Base-by-base conservation (phyloP, 2,113 vertebrate species). In the Ammodytes dubius region DNA sequence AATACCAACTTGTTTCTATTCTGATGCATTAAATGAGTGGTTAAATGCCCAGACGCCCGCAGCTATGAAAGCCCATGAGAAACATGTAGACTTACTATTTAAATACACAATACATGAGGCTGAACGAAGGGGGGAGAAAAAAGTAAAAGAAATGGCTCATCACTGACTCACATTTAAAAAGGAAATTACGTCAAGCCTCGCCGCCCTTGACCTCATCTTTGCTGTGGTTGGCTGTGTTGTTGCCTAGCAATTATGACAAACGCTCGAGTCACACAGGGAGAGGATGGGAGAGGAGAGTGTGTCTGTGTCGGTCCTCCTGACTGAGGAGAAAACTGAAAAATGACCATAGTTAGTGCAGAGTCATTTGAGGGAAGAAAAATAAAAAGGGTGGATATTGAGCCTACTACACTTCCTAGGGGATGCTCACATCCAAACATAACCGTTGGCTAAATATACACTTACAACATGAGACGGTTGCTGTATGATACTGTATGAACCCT, bases 241-340 rank as follows among this genome's bases (percentile, higher is more conserved):
- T 92, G 89, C 93, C 80, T 92, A 92, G 93, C 82, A 68, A 91
- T 88, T 47, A 70, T 95, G 92, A 93, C 91, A 77, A 84, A 89
- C 27, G 74, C n/a, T 72, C 90, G 91, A 95, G 89, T 93, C 93
- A 94, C 54, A 19, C 42, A 63, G 58, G 17, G n/a, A 74, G 64
- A 79, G 65, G n/a, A 42, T 5, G 52, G 39, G 75, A 76, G 77
- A 87, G 63, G 59, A 14, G 73, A 87, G 68, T 19, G 49, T 15
- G 43, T 76, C 43, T 64, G 73, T 72, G 5, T 57, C 42, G 39
- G 63, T 61, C 52, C 71, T 61, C 75, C 9, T 37, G n/a, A 37
- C 45, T 27, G 46, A 74, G 65, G 45, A 67, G 63, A 76, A 67
- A 87, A 63, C n/a, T 12, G 58, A 47, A 80, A 82, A 60, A 17